Evolutionary conservation across 2,113 vertebrate genomes (phyloP).

Genomic region (Neotragus moschatus): DNA sequence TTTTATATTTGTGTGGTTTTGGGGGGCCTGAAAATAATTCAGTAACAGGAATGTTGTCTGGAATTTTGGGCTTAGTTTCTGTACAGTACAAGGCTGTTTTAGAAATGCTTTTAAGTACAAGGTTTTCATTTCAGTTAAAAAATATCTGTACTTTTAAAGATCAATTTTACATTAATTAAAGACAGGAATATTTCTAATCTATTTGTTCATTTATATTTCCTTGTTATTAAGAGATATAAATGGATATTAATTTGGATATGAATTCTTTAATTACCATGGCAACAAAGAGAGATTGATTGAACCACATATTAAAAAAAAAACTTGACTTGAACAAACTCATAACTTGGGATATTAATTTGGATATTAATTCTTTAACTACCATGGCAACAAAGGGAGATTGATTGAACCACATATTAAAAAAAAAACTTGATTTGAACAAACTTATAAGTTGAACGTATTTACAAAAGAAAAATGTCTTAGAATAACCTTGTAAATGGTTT

Average conservation of each 20-base stretch:
- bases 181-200: neutral
- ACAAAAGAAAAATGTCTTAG: neutral
- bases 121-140: slow-evolving; percentile 1
- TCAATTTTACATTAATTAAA: neutral
- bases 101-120: neutral
- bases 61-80: neutral
- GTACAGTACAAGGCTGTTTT: neutral
- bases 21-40: neutral
- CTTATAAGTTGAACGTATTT: neutral
- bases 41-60: neutral
- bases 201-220: neutral
- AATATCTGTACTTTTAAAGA: neutral
- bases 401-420: neutral
- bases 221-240: neutral
- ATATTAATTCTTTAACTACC: neutral
- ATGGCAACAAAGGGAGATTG: neutral
- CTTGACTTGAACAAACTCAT: neutral
- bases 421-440: neutral
- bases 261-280: neutral
- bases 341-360: neutral
- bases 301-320: neutral
- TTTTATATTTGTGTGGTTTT: neutral
- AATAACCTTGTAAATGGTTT: neutral
- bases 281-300: neutral
- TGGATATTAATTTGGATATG: neutral